Evolutionary conservation across 1,140 invertebrate genomes (phyloP).

Genomic region (Drosophila pandora): DNA sequence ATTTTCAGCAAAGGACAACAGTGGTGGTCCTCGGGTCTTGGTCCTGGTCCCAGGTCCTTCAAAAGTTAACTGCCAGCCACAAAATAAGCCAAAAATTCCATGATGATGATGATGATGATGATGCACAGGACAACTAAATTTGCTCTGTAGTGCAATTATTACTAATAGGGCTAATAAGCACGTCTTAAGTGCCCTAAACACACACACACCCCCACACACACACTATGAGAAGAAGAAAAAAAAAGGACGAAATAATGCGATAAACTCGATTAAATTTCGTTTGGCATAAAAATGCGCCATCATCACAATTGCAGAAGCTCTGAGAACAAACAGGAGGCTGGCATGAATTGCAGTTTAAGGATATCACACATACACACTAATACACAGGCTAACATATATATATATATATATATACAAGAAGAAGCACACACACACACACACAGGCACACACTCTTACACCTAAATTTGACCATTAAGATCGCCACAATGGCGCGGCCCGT

Average conservation of each 20-base stretch:
- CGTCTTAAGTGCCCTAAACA: slow-evolving; percentile 61
- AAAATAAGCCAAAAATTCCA: slow-evolving; percentile 31
- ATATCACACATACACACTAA: slow-evolving; percentile 37
- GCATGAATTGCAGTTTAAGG: slow-evolving; percentile 80
- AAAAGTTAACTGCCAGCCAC: slow-evolving; percentile 50
- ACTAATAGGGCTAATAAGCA: slow-evolving; percentile 80
- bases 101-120: slow-evolving; percentile 41
- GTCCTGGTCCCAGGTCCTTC: slow-evolving; percentile 10
- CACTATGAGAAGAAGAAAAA: background rate
- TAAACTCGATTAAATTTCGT: slow-evolving; percentile 79
- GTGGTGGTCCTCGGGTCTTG: too few relatives aligned
- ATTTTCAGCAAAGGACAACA: slow-evolving; percentile 22
- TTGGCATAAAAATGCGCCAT: slow-evolving; percentile 77
- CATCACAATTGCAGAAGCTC: slow-evolving; percentile 63
- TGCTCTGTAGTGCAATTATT: slow-evolving; percentile 79
- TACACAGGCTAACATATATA: background rate
- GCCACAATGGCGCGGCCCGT: slow-evolving; percentile 69
- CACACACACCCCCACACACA: slow-evolving; percentile 4
- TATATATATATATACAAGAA: background rate
- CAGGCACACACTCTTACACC: slow-evolving; percentile 25
- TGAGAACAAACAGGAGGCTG: slow-evolving; percentile 24
- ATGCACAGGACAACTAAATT: slow-evolving; percentile 70
- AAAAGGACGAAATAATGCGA: slow-evolving; percentile 51
- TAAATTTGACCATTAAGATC: slow-evolving; percentile 77
- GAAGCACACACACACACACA: slow-evolving; percentile 15